phyloP scores from a whole-genome alignment of 2,888 invertebrate genomes.

The Drosophila tanythrix region DNA sequence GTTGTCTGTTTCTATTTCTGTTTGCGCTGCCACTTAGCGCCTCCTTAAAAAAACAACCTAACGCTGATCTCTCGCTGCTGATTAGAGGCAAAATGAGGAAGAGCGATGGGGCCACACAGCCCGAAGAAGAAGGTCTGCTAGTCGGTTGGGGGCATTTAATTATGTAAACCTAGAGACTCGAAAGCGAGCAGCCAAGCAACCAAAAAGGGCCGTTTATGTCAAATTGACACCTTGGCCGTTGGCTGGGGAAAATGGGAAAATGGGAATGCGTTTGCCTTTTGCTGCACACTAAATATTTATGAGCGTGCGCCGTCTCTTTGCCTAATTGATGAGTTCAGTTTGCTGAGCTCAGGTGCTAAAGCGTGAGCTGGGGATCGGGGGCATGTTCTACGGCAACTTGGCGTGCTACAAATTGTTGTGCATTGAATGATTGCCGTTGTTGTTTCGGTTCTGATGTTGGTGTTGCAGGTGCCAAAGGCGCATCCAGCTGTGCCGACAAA shows the following conservation, averaged over 20 bases:
- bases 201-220: slow-evolving; percentile 72
- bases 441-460: slow-evolving; percentile 18
- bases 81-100: slow-evolving; percentile 44
- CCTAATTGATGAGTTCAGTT: slow-evolving; percentile 77
- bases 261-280: slow-evolving; percentile 34
- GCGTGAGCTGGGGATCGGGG: background rate
- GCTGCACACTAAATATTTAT: slow-evolving; percentile 74
- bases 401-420: slow-evolving; percentile 63
- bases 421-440: slow-evolving; percentile 40
- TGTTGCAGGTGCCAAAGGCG: slow-evolving; percentile 74
- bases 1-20: slow-evolving; percentile 33
- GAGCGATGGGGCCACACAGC: background rate
- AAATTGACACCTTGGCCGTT: slow-evolving; percentile 74
- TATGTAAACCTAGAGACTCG: slow-evolving; percentile 70
- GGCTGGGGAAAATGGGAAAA: slow-evolving; percentile 37
- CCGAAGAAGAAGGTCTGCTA: slow-evolving; percentile 3
- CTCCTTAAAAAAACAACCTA: slow-evolving; percentile 46
- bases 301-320: slow-evolving; percentile 68
- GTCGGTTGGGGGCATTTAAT: slow-evolving; percentile 65
- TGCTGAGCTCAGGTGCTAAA: slow-evolving; percentile 61
- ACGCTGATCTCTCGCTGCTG: slow-evolving; percentile 52
- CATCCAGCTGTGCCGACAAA: slow-evolving; percentile 79
- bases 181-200: slow-evolving; percentile 16
- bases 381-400: slow-evolving; percentile 44
- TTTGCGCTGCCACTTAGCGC: slow-evolving; percentile 77